Evolutionary conservation across 2,888 invertebrate species (phyloP), one percentile per base, ranked within the genome.

Genomic region (Drosophila longiperda): DNA sequence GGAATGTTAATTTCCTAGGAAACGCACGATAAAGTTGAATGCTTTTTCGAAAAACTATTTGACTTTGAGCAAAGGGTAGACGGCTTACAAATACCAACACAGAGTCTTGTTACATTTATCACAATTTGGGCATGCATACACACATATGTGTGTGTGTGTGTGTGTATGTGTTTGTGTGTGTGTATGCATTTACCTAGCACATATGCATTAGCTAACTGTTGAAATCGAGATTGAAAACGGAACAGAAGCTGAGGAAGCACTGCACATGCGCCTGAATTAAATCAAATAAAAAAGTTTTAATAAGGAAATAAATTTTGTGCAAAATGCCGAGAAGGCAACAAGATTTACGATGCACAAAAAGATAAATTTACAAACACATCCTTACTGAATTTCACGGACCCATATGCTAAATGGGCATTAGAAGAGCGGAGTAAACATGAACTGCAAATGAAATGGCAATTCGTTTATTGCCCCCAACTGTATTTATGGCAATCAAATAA

Each of bases 1-100:
- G 70, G 83, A 77, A 87, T 87, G 90, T 90, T 90, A 90, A 90
- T 90, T 87, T 87, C 87, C 86, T 90, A 86, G 90, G 90, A 90
- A 90, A 88, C 86, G 87, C 89, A 90, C 86, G 89, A 90, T 87
- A 87, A 90, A 87, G 76, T 86, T 90, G 90, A 90, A 83, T 86
- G 88, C 82, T 88, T 83, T 82, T 89, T 78, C 76, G 82, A 83
- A 87, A 82, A 87, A 87, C 90, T 87, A 87, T 90, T 90, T 80
- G 78, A 77, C 88, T 89, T 82, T 85, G 75, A 75, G 78, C 72
- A 78, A 77, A 71, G 72, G 73, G 79, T 80, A 82, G 78, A 67
- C 58, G 67, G 54, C 66, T 60, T 29, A 45, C 75, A 74, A 58
- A 74, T 63, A 81, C 52, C 38, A 67, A 36, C 55, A 53, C 72